Conservation (phyloP, 1,140 invertebrate species). For the Stegodyphus mimosarum region DNA sequence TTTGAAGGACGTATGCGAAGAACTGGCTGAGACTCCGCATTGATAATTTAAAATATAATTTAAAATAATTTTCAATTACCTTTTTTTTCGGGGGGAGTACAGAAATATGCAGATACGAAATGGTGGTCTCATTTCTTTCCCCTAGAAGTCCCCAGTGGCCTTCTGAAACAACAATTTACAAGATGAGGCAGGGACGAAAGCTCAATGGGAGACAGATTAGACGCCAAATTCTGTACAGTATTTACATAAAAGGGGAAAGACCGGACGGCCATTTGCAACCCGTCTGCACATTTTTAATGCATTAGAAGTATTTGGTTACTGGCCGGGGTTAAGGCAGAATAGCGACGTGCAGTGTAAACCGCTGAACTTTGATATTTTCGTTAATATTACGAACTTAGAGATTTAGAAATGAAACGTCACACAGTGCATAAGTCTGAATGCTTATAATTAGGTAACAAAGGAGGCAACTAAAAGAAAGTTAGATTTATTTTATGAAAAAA, state of each 20-base stretch:
- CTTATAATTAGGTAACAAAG: too few relatives aligned
- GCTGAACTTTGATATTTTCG: too few relatives aligned
- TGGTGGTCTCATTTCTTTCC: background rate
- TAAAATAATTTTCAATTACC: too few relatives aligned
- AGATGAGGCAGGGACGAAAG: constrained; percentile 46
- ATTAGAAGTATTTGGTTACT: background rate
- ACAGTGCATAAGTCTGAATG: too few relatives aligned
- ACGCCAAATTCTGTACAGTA: constrained; percentile 61
- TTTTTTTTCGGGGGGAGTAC: background rate
- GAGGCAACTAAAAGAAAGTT: too few relatives aligned
- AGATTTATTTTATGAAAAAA: too few relatives aligned
- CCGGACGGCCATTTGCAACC: constrained; percentile 8
- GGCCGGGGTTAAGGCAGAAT: background rate
- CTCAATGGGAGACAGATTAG: constrained; percentile 37
- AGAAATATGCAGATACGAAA: background rate
- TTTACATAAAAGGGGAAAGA: constrained; percentile 46
- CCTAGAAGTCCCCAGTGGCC: constrained; percentile 27
- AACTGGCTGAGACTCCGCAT: too few relatives aligned
- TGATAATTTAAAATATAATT: too few relatives aligned
- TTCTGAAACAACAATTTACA: constrained; percentile 58
- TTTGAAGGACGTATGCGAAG: background rate
- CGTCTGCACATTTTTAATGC: too few relatives aligned
- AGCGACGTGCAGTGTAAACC: background rate
- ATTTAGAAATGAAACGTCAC: too few relatives aligned
- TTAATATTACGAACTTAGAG: too few relatives aligned